Percentiles rank a stretch among this genome's conserved stretches.
phyloP scores from a whole-genome alignment of 2,797 vertebrate species.

The Spizella passerina region DNA sequence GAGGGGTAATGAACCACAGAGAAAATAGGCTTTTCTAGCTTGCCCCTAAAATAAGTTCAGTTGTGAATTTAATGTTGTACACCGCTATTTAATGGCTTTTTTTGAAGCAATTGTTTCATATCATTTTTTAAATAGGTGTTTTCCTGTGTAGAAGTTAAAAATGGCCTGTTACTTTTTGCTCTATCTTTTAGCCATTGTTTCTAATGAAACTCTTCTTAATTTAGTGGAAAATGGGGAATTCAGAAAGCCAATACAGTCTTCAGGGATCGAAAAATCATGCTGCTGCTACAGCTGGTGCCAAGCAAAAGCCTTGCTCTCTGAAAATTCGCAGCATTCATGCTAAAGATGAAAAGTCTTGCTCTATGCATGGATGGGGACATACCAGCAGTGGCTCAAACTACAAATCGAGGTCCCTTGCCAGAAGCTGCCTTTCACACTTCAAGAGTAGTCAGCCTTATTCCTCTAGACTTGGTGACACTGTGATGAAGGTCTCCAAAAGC shows the following conservation, averaged over 20 bases:
- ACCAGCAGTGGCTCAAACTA: constrained; percentile 76
- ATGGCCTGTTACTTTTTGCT: not conserved
- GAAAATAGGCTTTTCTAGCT: constrained; percentile 27
- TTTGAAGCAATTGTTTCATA: not conserved
- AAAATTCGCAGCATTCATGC: constrained; percentile 82
- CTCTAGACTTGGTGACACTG: constrained; percentile 78
- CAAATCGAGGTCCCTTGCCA: constrained; percentile 86
- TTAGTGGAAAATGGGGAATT: constrained; percentile 91
- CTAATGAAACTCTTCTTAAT: constrained; percentile 47
- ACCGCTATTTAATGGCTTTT: not conserved
- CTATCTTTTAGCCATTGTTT: not conserved
- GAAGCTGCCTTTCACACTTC: constrained; percentile 88
- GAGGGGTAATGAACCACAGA: not conserved
- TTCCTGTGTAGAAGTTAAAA: not conserved
- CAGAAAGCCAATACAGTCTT: constrained; percentile 95
- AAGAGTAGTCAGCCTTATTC: constrained; percentile 87
- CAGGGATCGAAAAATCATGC: constrained; percentile 85
- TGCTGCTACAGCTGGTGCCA: constrained; percentile 77
- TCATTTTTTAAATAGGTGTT: not conserved
- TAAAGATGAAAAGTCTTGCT: constrained; percentile 84
- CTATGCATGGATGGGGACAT: constrained; percentile 84
- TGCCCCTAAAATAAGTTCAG: constrained; percentile 2
- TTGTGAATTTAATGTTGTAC: constrained; percentile 8
- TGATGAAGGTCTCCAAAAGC: constrained; percentile 76
- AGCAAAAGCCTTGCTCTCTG: constrained; percentile 86